Base-by-base conservation (phyloP, 2,113 vertebrate species). In the Grantiella picta region DNA sequence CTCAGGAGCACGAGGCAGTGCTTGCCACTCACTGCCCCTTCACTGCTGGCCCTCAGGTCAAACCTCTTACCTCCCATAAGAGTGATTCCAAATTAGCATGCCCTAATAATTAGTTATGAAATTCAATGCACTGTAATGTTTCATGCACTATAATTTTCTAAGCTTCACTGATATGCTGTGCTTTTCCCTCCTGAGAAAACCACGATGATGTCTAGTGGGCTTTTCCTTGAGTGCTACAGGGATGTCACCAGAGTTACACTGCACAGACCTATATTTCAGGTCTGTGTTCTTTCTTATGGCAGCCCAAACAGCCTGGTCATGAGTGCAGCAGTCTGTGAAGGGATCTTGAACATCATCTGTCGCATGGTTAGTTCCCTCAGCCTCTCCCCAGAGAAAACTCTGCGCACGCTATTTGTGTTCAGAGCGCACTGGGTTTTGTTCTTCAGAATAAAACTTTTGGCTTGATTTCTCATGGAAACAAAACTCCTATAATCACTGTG, bases 391-490 rank as follows among this genome's bases (percentile, higher is more conserved):
- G 89, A 83, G 80, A 65, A 82, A 49, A 60, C 35, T 45, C 73
- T 15, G 50, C 16, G 77, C 69, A 61, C 9, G 25, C 49, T 54
- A 73, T 82, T 92, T 73, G 60, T 70, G 86, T 92, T 56, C 61
- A 52, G 53, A 72, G 54, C 0, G 2, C 5, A 1, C 53, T 53
- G 44, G n/a, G 5, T 84, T 93, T 86, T 76, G 44, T 24, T 77
- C 72, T 84, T 65, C 73, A 82, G 57, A 84, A 68, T 91, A 87
- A 84, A 92, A 96, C 44, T 91, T 96, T 13, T 77, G 81, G 69
- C 81, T 87, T 76, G 27, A 91, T 87, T 94, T 91, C 61, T 89
- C 68, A 49, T 7, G 61, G 92, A 91, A 96, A 75, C 24, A 71
- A 71, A 87, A 69, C 70, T 94, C 16, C 71, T 84, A 5, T 57